phyloP scores from a whole-genome alignment of 2,113 vertebrate species.

The Tachuris rubrigastra region DNA sequence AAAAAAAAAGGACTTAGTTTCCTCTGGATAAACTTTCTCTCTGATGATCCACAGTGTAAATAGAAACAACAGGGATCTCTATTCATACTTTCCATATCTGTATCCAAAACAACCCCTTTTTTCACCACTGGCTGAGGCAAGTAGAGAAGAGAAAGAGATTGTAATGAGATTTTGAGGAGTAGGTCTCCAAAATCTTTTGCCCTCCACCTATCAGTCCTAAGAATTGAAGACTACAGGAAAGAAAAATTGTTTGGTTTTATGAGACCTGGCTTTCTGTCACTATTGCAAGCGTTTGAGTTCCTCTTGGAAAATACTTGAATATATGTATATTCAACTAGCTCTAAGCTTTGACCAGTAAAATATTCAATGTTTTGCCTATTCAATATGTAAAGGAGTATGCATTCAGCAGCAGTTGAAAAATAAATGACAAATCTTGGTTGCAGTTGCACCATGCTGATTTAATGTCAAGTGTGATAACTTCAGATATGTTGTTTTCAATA shows the following conservation, averaged over 20 bases:
- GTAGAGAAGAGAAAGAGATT: background rate
- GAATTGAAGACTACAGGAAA: background rate
- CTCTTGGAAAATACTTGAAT: background rate
- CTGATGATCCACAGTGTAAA: background rate
- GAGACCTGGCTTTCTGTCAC: background rate
- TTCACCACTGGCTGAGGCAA: background rate
- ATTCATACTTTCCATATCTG: background rate
- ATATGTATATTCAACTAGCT: background rate
- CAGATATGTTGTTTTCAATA: background rate
- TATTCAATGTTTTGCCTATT: background rate
- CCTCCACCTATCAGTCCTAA: background rate
- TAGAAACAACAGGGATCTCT: background rate
- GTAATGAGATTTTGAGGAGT: background rate
- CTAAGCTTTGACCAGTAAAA: background rate
- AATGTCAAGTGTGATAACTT: conserved; percentile 1
- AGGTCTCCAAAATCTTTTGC: background rate
- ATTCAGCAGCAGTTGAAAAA: background rate
- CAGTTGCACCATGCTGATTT: background rate
- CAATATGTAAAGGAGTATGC: background rate
- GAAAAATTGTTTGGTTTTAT: background rate
- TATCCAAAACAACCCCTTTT: background rate
- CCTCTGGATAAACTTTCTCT: background rate
- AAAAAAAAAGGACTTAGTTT: background rate
- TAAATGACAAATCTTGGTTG: background rate
- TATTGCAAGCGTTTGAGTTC: background rate